Base-by-base conservation (phyloP, 2,113 vertebrate genomes). In the Chunga burmeisteri region DNA sequence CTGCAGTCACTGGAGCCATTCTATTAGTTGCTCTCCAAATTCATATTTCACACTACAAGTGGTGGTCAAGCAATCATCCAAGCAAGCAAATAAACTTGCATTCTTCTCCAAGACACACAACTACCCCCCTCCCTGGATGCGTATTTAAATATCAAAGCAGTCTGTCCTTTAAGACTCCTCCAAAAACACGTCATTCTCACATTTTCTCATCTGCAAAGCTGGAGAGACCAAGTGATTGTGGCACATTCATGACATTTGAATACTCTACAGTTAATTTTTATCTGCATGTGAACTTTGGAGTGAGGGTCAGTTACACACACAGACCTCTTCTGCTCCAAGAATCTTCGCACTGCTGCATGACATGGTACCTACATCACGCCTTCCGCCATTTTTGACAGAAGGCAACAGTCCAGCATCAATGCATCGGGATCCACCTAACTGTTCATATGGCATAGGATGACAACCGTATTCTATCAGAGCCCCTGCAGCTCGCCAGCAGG, bases 101-200 rank as follows among this genome's bases (percentile, higher is more conserved):
- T 65, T 85, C 79, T 46, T 52, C 94, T 94, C 96, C 95, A 88
- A 95, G 83, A 80, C 87, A 78, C 89, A 88, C 83, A 95, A 3
- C 56, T 3, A 11, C 86, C 80, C 9, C 0, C 91, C 91, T 87
- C 83, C 73, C 70, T 2, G 1, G 86, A 67, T 68, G 58, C 53
- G 25, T 17, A 75, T 58, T 81, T 4, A 46, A 81, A 66, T 6
- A 63, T 20, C 66, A n/a, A n/a, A 5, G 50, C 49, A 6, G 49
- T 3, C 32, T 62, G 13, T 32, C 66, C 83, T 95, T 85, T 40
- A 27, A 80, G 74, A 40, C 42, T 27, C 83, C 83, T 93, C 93
- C 93, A 95, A 36, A 88, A 82, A 15, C 40, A 18, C 2, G 10
- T 94, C 91, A 66, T 66, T 52, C 67, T 29, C 93, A 86, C 86